phyloP scores from a whole-genome alignment of 2,797 vertebrate genomes.

The Astyanax mexicanus region DNA sequence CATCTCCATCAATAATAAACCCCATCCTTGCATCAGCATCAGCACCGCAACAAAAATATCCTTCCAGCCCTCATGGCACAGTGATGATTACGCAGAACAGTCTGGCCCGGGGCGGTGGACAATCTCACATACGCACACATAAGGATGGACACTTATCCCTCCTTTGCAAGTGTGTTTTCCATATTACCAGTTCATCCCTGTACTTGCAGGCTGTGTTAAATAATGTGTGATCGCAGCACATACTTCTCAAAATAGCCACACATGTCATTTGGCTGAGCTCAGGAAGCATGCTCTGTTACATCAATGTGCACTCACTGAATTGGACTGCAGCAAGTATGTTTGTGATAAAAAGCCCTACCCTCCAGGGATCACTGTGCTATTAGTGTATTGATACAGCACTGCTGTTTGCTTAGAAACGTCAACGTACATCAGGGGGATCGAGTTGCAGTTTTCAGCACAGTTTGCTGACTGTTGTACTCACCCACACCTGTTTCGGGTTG shows the following conservation, averaged over 20 bases:
- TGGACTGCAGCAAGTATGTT: conserved; percentile 43
- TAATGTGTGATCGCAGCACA: conserved; percentile 19
- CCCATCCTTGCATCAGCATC: conserved; percentile 25
- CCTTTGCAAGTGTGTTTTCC: conserved; percentile 15
- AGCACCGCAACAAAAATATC: conserved; percentile 11
- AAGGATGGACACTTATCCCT: conserved; percentile 36
- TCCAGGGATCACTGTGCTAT: conserved; percentile 1
- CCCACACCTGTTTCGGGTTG: too few relatives aligned
- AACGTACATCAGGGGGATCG: too few relatives aligned
- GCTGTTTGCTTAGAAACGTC: background rate
- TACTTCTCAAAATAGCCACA: conserved; percentile 11
- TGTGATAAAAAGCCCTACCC: conserved; percentile 27
- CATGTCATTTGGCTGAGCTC: conserved; percentile 31
- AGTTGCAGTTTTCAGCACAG: too few relatives aligned
- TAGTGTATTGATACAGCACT: conserved; percentile 15
- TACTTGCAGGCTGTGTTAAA: conserved; percentile 13
- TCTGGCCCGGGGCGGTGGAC: conserved; percentile 45
- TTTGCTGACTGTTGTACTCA: too few relatives aligned
- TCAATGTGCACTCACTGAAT: conserved; percentile 43
- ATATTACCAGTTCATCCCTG: conserved; percentile 20
- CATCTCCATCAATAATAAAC: conserved; percentile 17
- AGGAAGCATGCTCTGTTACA: conserved; percentile 25
- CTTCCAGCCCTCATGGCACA: conserved; percentile 32
- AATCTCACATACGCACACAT: conserved; percentile 26
- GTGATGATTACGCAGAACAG: conserved; percentile 55